Evolutionary conservation across 2,797 vertebrate species (phyloP).

Genomic region (Pipistrellus pipistrellus): DNA sequence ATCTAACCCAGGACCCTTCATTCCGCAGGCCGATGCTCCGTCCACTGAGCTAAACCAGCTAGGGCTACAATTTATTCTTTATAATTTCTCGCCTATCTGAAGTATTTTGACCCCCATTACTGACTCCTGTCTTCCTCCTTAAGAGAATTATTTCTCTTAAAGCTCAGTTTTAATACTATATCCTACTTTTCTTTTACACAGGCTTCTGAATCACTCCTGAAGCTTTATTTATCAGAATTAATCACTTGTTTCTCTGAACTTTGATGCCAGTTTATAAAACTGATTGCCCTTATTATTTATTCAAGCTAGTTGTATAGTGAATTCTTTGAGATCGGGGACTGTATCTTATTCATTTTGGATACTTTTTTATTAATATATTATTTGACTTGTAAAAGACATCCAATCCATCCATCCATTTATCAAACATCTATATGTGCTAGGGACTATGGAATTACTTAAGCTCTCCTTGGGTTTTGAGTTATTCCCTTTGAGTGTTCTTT

Average conservation of each 20-base stretch:
- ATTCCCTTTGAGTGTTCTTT: constrained; percentile 14
- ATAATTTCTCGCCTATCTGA: neutral
- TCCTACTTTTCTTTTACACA: neutral
- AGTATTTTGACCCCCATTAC: neutral
- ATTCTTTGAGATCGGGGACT: constrained; percentile 24
- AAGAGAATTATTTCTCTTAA: constrained; percentile 11
- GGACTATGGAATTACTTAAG: neutral
- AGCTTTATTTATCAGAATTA: constrained; percentile 25
- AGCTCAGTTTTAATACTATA: neutral
- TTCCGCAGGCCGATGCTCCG: too few relatives aligned
- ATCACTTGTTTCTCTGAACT: constrained; percentile 19
- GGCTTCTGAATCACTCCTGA: constrained; percentile 33
- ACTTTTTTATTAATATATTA: constrained; percentile 28
- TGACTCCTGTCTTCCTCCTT: neutral
- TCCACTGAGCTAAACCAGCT: too few relatives aligned
- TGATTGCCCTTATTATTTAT: neutral
- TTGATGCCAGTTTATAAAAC: neutral
- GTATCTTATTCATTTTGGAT: constrained; percentile 48
- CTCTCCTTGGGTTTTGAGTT: neutral
- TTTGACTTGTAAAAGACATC: constrained; percentile 32
- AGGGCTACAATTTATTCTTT: neutral
- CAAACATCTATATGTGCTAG: neutral
- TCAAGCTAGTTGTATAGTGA: constrained; percentile 17
- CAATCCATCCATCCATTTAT: neutral
- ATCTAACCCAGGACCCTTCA: too few relatives aligned